A percentile compares a stretch with the other conserved stretches of the same genome.
Conservation (phyloP, 2,797 vertebrate species). For the Bradypus variegatus region DNA sequence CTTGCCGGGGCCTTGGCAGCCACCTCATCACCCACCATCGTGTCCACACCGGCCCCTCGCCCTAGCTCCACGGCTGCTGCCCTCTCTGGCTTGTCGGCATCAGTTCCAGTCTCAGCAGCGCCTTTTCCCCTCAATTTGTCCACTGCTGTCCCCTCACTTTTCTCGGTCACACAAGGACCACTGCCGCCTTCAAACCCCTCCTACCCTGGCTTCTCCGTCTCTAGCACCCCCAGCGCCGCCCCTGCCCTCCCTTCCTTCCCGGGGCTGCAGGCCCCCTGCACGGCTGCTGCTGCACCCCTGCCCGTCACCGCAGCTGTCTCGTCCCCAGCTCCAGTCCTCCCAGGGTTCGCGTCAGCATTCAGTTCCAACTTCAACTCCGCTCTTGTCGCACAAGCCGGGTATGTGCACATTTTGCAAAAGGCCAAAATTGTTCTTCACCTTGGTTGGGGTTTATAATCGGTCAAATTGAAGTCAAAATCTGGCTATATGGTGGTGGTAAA, state of each 20-base stretch:
- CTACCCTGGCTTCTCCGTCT: slow-evolving; percentile 87
- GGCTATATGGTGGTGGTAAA: background rate
- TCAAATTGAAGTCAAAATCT: background rate
- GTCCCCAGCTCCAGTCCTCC: slow-evolving; percentile 88
- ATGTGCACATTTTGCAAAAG: slow-evolving; percentile 63
- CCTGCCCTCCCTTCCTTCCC: slow-evolving; percentile 90
- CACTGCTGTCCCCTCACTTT: slow-evolving; percentile 84
- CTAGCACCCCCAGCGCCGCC: slow-evolving; percentile 82
- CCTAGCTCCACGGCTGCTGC: slow-evolving; percentile 67
- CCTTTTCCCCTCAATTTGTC: slow-evolving; percentile 85
- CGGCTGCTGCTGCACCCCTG: slow-evolving; percentile 83
- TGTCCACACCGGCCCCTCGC: slow-evolving; percentile 66
- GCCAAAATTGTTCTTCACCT: slow-evolving; percentile 16
- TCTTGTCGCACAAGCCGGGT: slow-evolving; percentile 84
- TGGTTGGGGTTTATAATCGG: background rate
- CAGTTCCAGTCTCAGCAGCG: slow-evolving; percentile 74
- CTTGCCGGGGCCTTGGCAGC: slow-evolving; percentile 69
- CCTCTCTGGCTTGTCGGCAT: slow-evolving; percentile 73
- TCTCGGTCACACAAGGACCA: slow-evolving; percentile 80
- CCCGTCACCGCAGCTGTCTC: slow-evolving; percentile 85
- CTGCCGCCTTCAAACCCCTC: slow-evolving; percentile 77
- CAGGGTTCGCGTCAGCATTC: slow-evolving; percentile 95
- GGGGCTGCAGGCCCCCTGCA: slow-evolving; percentile 85
- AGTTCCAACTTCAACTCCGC: slow-evolving; percentile 95
- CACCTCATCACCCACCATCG: slow-evolving; percentile 70